Conservation (phyloP, 2,113 vertebrate species). For the Casuarius casuarius region DNA sequence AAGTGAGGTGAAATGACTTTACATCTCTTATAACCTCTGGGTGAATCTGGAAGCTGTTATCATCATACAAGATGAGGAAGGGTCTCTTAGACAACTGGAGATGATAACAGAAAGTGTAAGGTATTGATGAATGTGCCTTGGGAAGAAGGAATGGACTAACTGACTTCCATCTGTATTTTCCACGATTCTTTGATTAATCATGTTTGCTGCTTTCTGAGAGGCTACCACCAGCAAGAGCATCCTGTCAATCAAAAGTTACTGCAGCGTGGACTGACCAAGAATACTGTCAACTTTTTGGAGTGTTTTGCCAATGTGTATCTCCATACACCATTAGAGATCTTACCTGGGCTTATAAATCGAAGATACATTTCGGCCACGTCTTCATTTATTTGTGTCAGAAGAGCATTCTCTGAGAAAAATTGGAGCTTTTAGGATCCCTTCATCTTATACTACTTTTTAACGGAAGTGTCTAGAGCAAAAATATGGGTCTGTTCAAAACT, state of each 20-base stretch:
- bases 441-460: background rate
- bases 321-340: background rate
- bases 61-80: background rate
- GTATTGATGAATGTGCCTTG: background rate
- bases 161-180: background rate
- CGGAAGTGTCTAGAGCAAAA: background rate
- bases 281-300: background rate
- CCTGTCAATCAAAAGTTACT: background rate
- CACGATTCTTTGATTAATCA: accelerated
- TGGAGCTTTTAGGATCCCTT: background rate
- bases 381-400: background rate
- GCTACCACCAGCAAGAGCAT: background rate
- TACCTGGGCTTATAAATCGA: background rate
- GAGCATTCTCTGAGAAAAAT: background rate
- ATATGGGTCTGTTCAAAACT: background rate
- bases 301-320: background rate
- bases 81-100: background rate
- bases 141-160: background rate
- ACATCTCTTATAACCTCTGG: background rate
- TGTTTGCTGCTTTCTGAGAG: background rate
- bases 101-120: background rate
- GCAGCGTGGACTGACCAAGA: background rate
- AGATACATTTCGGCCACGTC: background rate
- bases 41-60: background rate
- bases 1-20: background rate